Evolutionary conservation across 2,888 invertebrate genomes (phyloP).

Genomic region (Rhodophaea formosa): DNA sequence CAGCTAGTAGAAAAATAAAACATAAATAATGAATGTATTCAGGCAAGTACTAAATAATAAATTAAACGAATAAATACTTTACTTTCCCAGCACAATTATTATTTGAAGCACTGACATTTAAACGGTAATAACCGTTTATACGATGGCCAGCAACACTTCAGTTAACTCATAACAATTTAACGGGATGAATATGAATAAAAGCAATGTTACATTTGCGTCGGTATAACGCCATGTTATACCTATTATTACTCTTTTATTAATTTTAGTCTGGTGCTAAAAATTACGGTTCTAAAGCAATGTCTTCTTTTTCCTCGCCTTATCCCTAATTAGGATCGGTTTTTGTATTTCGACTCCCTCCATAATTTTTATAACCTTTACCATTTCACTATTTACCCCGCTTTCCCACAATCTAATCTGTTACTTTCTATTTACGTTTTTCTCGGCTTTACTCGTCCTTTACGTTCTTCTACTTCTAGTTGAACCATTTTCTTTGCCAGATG

Average conservation of each 20-base stretch:
- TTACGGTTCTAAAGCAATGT: too few relatives aligned
- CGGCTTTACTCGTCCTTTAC: too few relatives aligned
- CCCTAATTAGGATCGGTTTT: too few relatives aligned
- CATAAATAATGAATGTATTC: background rate
- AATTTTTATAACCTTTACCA: too few relatives aligned
- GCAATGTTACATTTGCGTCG: background rate
- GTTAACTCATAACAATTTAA: constrained; percentile 16
- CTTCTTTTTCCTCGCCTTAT: too few relatives aligned
- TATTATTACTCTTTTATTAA: background rate
- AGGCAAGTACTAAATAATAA: background rate
- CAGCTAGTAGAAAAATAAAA: background rate
- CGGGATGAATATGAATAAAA: constrained; percentile 4
- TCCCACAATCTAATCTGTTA: too few relatives aligned
- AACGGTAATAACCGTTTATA: constrained; percentile 15
- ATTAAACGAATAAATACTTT: constrained; percentile 2
- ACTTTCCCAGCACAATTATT: constrained; percentile 2
- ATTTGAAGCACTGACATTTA: constrained; percentile 15
- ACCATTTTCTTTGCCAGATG: too few relatives aligned
- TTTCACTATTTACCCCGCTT: too few relatives aligned
- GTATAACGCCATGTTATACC: background rate
- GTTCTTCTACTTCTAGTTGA: too few relatives aligned
- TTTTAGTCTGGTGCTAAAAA: background rate
- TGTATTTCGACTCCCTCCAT: too few relatives aligned
- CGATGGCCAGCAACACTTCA: constrained; percentile 8
- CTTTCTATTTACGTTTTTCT: too few relatives aligned